phyloP scores from a whole-genome alignment of 2,888 invertebrate species.

The Dilophus febrilis region DNA sequence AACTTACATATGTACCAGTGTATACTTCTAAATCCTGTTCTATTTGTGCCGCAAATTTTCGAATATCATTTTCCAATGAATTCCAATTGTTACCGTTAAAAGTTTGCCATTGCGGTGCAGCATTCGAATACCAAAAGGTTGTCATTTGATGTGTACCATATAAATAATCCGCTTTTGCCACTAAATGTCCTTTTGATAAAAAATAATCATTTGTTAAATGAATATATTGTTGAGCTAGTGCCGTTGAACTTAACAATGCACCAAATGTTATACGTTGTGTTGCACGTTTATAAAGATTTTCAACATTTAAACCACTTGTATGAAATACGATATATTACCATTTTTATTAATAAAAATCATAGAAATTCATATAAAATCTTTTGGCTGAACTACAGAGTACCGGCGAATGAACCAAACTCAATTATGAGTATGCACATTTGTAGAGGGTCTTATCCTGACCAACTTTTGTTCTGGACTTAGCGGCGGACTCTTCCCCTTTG shows the following conservation, averaged over 20 bases:
- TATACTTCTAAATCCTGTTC: slow-evolving; percentile 17
- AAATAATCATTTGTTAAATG: slow-evolving; percentile 10
- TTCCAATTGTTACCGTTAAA: slow-evolving; percentile 31
- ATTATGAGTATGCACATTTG: no score
- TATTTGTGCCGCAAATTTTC: slow-evolving; percentile 15
- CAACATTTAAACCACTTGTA: slow-evolving; percentile 6
- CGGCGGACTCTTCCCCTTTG: no score
- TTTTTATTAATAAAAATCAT: no score
- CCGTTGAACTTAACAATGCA: slow-evolving; percentile 14
- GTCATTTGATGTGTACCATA: slow-evolving; percentile 31
- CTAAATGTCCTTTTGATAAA: slow-evolving; percentile 33
- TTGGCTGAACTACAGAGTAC: no score
- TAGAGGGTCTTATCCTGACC: no score
- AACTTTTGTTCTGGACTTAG: no score
- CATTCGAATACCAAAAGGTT: slow-evolving; percentile 36
- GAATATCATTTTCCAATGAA: slow-evolving; percentile 18
- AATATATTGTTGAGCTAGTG: slow-evolving; percentile 17
- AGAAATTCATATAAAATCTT: no score
- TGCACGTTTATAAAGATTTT: slow-evolving; percentile 12
- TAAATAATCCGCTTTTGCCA: slow-evolving; percentile 34
- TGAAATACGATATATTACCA: no score
- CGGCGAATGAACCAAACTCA: no score
- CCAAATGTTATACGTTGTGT: slow-evolving; percentile 15
- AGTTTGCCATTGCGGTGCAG: slow-evolving; percentile 37
- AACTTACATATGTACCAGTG: slow-evolving; percentile 22